Evolutionary conservation across 2,797 vertebrate genomes (phyloP).

Genomic region (Pantherophis vulpinus): DNA sequence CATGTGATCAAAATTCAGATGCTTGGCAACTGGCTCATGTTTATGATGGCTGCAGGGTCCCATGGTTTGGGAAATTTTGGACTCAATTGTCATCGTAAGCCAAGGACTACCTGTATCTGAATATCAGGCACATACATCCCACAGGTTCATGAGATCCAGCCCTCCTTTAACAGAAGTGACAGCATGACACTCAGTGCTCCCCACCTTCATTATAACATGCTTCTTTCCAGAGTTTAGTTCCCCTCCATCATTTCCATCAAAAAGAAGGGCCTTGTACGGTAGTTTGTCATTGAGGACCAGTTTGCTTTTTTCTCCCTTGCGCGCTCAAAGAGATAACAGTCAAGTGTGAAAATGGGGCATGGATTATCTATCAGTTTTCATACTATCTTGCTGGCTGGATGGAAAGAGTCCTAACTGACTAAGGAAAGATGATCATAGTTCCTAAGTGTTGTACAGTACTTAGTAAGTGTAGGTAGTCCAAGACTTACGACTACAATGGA

Average conservation of each 20-base stretch:
- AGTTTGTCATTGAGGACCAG: background rate
- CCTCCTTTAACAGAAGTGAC: background rate
- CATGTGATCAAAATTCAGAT: no score
- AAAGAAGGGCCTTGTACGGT: background rate
- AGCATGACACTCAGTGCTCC: background rate
- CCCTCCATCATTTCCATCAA: background rate
- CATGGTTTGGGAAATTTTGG: no score
- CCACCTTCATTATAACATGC: background rate
- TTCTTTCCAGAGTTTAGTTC: background rate
- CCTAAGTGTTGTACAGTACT: background rate
- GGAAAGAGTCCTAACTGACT: background rate
- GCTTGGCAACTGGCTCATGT: no score
- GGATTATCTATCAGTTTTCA: background rate
- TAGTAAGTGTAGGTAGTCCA: no score
- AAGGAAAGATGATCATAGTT: background rate
- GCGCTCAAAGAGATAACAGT: background rate
- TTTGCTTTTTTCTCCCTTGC: background rate
- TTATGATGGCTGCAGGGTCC: no score
- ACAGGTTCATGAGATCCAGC: background rate
- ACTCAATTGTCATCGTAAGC: no score
- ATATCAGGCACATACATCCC: background rate
- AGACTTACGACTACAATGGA: background rate
- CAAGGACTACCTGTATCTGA: background rate
- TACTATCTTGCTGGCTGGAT: background rate
- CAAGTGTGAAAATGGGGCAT: background rate